phyloP scores from a whole-genome alignment of 2,113 vertebrate species.

The Sitta europaea region DNA sequence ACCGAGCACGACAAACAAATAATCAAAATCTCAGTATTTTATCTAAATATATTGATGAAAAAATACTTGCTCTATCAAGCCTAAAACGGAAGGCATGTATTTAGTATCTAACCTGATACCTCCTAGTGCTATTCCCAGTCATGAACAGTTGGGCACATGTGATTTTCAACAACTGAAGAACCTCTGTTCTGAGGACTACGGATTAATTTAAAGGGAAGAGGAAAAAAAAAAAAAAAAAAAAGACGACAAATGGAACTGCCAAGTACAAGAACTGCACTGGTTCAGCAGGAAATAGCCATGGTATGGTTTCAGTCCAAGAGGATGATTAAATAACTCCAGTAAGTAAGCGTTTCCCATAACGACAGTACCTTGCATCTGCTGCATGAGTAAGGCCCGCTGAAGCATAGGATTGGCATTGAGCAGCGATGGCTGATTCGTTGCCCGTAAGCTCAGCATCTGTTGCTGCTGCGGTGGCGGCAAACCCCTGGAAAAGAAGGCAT shows the following conservation, averaged over 20 bases:
- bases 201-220: neutral
- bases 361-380: slow-evolving; percentile 92
- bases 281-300: slow-evolving; percentile 15
- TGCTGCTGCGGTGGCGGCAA: slow-evolving; percentile 74
- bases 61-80: neutral
- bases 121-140: neutral
- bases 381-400: slow-evolving; percentile 91
- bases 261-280: neutral
- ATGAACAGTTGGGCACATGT: neutral
- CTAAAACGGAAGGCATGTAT: neutral
- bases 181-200: neutral
- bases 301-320: neutral
- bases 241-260: neutral
- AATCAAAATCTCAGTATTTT: neutral
- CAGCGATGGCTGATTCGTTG: slow-evolving; percentile 80
- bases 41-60: neutral
- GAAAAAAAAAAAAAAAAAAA: no score
- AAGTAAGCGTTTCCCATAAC: slow-evolving; percentile 20
- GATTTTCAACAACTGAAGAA: neutral
- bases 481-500: slow-evolving; percentile 61
- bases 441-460: slow-evolving; percentile 87
- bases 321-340: slow-evolving; percentile 17
- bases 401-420: slow-evolving; percentile 88
- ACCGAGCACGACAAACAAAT: neutral
- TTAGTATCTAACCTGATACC: neutral